Evolutionary conservation across 2,113 vertebrate genomes (phyloP).

Genomic region (Smithornis capensis): DNA sequence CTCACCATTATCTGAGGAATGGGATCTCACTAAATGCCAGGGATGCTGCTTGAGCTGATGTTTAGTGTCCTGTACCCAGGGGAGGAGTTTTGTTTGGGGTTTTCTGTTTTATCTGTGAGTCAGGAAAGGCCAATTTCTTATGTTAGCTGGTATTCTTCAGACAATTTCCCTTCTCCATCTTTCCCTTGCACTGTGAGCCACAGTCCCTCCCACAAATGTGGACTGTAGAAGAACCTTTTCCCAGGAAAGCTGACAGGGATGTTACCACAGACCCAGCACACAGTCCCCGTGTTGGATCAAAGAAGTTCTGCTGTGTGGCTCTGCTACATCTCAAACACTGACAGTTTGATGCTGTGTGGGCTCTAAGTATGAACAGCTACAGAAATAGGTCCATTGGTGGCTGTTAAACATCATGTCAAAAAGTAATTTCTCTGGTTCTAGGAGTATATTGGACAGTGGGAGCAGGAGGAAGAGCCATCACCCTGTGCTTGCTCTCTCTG

Average conservation of each 20-base stretch:
- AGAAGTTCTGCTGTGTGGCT: background rate
- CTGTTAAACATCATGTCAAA: background rate
- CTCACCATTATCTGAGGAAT: background rate
- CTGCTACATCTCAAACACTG: background rate
- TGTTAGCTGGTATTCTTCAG: background rate
- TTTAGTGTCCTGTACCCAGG: background rate
- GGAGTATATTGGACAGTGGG: background rate
- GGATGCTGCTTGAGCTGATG: background rate
- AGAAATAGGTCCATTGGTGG: background rate
- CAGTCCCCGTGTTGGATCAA: background rate
- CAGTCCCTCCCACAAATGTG: background rate
- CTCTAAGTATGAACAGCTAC: background rate
- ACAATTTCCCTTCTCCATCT: background rate
- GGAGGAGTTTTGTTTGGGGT: background rate
- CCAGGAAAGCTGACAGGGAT: background rate
- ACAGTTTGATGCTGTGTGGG: background rate
- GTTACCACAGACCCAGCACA: background rate
- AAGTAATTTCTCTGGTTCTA: background rate
- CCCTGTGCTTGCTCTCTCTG: background rate
- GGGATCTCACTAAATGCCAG: slow-evolving; percentile 2
- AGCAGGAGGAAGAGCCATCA: background rate
- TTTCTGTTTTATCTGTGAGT: background rate
- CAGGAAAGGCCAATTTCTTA: background rate
- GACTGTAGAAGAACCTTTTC: background rate
- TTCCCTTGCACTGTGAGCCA: background rate